Conservation (phyloP, 23 tunicate genomes). For the Styela clava region DNA sequence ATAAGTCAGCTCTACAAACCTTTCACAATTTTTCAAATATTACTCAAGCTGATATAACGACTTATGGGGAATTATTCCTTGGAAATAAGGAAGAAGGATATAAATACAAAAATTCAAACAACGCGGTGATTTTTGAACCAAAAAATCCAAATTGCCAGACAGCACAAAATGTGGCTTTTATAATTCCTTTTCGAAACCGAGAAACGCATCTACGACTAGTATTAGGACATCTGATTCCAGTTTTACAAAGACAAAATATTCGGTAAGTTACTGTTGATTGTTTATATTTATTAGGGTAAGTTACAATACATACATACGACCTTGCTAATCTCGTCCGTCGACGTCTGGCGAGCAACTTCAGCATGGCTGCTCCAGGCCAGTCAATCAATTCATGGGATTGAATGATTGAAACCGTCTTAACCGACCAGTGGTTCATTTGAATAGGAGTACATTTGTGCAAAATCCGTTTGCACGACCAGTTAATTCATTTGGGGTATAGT, state of each 20-base stretch:
- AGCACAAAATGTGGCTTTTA: constrained; percentile 49
- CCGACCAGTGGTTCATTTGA: too few species aligned
- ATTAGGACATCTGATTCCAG: constrained; percentile 18
- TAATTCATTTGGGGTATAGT: too few species aligned
- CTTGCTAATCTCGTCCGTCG: too few species aligned
- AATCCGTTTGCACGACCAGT: too few species aligned
- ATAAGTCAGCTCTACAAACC: background rate
- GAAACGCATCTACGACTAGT: constrained; percentile 13
- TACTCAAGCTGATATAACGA: background rate
- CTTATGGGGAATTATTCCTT: background rate
- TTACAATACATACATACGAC: too few species aligned
- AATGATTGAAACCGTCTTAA: too few species aligned
- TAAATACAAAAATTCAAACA: background rate
- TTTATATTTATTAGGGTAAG: too few species aligned
- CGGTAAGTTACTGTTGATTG: constrained; percentile 16
- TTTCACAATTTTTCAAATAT: background rate
- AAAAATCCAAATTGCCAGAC: background rate
- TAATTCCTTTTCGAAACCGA: constrained; percentile 62
- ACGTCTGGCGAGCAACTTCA: too few species aligned
- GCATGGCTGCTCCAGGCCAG: too few species aligned
- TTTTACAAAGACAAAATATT: constrained; percentile 13
- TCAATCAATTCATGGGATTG: too few species aligned
- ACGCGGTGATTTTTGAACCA: background rate
- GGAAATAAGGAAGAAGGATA: background rate
- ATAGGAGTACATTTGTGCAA: too few species aligned